Base-by-base conservation (phyloP, 2,113 vertebrate species). In the Muntiacus reevesi region DNA sequence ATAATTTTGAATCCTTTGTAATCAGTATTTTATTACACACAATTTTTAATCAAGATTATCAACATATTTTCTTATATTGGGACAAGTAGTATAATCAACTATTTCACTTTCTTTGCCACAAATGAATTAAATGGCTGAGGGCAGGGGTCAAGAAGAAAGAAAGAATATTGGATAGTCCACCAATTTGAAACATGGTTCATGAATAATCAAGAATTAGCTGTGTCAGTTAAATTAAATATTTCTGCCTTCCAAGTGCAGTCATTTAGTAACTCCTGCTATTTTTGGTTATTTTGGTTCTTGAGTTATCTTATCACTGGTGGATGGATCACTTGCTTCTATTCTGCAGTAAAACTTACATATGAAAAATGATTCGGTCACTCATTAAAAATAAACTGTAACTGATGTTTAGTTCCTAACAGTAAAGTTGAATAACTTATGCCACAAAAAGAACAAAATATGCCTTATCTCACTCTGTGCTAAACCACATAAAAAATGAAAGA, bases 21-120 rank as follows among this genome's bases (percentile, higher is more conserved):
- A 93, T 90, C 30, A 86, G 90, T 86, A 90, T 89, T 90, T 90
- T 93, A 95, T 60, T 87, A 60, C 11, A 84, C 50, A 74, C 36
- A 43, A 50, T 62, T 94, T 59, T 85, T 14, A 97, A 89, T 93
- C 74, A 81, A 10, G 1, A 85, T 64, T 88, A 93, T n/a, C 2
- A 76, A 60, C 52, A 59, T 52, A 36, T 93, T 83, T 71, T 96
- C 45, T 82, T 83, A 83, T 88, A 82, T 25, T 85, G 5, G 8
- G 9, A 21, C n/a, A 71, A 87, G 7, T 30, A 86, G 13, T 79
- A 79, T 91, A 96, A 93, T 54, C 55, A 33, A 81, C 19, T 86
- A 76, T 82, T 92, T 96, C 40, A 89, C 16, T 78, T 92, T 84
- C 74, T 81, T 95, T 90, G 27, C 52, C 82, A 83, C 28, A 94